Evolutionary conservation across 2,888 invertebrate species (phyloP), one percentile per base, ranked within the genome.

Genomic region (Parthenolecanium corni): DNA sequence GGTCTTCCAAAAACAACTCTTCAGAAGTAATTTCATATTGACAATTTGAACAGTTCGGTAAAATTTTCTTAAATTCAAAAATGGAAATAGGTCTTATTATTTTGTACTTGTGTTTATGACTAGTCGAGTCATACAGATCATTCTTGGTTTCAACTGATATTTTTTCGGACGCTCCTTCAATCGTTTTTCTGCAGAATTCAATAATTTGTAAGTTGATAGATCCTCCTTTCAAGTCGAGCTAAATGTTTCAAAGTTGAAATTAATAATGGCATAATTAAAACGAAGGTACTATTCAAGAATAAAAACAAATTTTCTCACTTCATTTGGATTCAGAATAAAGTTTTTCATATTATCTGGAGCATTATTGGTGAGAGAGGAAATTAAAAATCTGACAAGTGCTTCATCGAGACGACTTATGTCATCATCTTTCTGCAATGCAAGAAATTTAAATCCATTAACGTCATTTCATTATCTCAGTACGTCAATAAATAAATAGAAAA

Each of bases 271-370:
- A 49, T 25, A 11, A 16, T n/a, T 31, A 31, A 20, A 11, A 16
- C 1, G n/a, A 52, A 52, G 6, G 11, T 52, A 2, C n/a, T 25
- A 31, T 31, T 12, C 5, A 14, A n/a, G 31, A 36, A 18, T 20
- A 24, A 3, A 40, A 4, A 52, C 11, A 5, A 52, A 23, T 24
- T 16, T 47, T 51, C 46, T 58, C 63, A 68, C 80, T 74, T 83
- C 83, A 73, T 84, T 84, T 31, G 84, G 85, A 75, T 85, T 85
- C 24, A 86, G 73, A 52, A 85, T 70, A 61, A 76, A 72, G 49
- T 75, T 74, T 25, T 76, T 76, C 2, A 76, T 74, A 46, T 76
- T 74, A 14, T 73, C 71, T 16, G 77, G 74, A 16, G 80, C 71
- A 64, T 78, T 76, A 69, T 79, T 79, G 52, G 78, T 76, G 67